Percentiles rank a stretch among this genome's conserved stretches.
Conservation (phyloP, 2,113 vertebrate genomes). For the Labeo rohita region DNA sequence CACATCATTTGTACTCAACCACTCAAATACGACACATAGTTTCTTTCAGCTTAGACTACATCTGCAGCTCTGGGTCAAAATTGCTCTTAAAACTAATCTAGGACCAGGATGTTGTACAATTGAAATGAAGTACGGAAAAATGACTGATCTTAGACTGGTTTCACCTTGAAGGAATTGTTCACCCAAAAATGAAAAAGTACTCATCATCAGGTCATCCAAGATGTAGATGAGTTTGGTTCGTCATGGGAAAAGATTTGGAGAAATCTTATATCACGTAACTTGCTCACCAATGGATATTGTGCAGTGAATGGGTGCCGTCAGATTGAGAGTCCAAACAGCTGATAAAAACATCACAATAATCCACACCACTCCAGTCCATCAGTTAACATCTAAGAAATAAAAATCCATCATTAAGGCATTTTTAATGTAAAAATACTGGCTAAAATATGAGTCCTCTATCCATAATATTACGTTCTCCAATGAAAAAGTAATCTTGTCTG, state of each 20-base stretch:
- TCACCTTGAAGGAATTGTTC: neutral
- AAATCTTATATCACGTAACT: neutral
- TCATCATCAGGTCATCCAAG: neutral
- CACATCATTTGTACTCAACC: conserved; percentile 1
- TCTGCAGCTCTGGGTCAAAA: conserved; percentile 10
- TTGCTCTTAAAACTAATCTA: conserved; percentile 9
- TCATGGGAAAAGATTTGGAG: neutral
- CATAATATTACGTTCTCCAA: too few species aligned
- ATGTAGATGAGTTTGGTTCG: neutral
- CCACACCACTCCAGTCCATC: too few species aligned
- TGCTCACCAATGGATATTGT: neutral
- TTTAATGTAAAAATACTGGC: too few species aligned
- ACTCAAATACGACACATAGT: neutral
- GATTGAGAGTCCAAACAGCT: neutral
- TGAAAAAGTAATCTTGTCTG: too few species aligned
- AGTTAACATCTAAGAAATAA: too few species aligned
- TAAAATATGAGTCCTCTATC: too few species aligned
- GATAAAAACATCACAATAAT: neutral
- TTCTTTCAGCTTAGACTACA: conserved; percentile 3
- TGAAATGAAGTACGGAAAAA: neutral
- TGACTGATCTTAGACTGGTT: neutral
- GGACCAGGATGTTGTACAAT: conserved; percentile 17
- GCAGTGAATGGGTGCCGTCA: neutral
- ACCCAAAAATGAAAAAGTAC: neutral
- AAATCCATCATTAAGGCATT: too few species aligned